Base-by-base conservation (phyloP, 2,113 vertebrate species). In the Pedionomus torquatus region DNA sequence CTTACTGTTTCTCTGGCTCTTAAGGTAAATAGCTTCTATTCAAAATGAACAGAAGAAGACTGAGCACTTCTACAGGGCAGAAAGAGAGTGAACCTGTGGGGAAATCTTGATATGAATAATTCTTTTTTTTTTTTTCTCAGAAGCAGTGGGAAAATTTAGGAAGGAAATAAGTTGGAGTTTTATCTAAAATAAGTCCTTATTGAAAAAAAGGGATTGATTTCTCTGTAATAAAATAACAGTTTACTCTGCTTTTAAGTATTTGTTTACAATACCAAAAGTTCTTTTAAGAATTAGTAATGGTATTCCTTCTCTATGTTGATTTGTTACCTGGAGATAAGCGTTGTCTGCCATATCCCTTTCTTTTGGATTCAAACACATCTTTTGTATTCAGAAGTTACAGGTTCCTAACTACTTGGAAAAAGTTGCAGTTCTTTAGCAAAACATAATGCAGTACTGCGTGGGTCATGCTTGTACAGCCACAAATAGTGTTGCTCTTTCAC, bases 51-150 rank as follows among this genome's bases (percentile, higher is more conserved):
- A 26, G 24, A 18, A 72, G 31, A 31, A 65, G 10, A 11, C 41
- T n/a, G 23, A 72, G 23, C 1, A 0, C 18, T 16, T 46, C 54
- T 68, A 1, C 75, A 37, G 30, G 17, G 17, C 4, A 8, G 65
- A 75, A 85, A 25, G 41, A 7, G 30, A 48, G 37, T 43, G 35
- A 71, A 12, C 28, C 5, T 65, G 1, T 31, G 25, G 37, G 31
- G 20, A 75, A 57, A 13, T 70, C 13, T 60, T 70, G 13, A 17
- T 17, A 4, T 16, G 21, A 31, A 12, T 57, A 8, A 3, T 17
- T 46, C 20, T 58, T 21, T 18, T 14, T 21, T 18, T 14, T 61
- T 43, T 16, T 46, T 75, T 25, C n/a, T 85, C 51, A n/a, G 35
- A 72, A 44, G 18, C 6, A 1, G 13, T 44, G 10, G 33, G 24